Conservation (phyloP, 2,113 vertebrate genomes). For the Cephalopterus ornatus region DNA sequence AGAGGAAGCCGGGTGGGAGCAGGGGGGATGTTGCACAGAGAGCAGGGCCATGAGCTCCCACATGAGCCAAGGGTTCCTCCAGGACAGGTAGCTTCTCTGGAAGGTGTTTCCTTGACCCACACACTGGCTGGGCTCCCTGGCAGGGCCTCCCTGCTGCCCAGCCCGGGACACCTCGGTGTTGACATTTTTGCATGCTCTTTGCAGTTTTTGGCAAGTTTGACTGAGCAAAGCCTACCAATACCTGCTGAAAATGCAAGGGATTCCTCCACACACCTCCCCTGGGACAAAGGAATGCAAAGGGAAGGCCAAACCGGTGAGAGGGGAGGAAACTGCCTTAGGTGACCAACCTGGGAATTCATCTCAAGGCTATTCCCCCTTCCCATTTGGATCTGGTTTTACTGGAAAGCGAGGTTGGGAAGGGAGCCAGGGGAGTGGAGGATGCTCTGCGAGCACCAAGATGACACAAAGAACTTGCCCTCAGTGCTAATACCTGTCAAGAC, state of each 20-base stretch:
- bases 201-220: neutral
- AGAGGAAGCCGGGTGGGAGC: rapidly evolving
- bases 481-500: neutral
- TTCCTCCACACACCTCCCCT: neutral
- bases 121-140: neutral
- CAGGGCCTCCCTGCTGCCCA: neutral
- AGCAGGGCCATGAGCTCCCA: rapidly evolving
- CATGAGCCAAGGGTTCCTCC: rapidly evolving
- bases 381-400: neutral
- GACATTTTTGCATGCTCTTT: neutral
- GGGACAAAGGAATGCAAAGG: neutral
- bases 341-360: rapidly evolving
- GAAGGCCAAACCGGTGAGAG: neutral
- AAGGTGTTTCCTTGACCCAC: rapidly evolving
- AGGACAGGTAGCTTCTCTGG: neutral
- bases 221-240: neutral
- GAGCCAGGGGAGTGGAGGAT: neutral
- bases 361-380: neutral
- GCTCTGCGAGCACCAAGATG: neutral
- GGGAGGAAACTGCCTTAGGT: neutral
- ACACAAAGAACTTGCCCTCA: neutral
- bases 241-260: neutral
- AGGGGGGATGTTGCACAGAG: neutral
- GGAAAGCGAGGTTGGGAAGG: neutral
- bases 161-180: rapidly evolving